Conservation (phyloP, 2,888 invertebrate genomes). For the Cheilosia scutellata region DNA sequence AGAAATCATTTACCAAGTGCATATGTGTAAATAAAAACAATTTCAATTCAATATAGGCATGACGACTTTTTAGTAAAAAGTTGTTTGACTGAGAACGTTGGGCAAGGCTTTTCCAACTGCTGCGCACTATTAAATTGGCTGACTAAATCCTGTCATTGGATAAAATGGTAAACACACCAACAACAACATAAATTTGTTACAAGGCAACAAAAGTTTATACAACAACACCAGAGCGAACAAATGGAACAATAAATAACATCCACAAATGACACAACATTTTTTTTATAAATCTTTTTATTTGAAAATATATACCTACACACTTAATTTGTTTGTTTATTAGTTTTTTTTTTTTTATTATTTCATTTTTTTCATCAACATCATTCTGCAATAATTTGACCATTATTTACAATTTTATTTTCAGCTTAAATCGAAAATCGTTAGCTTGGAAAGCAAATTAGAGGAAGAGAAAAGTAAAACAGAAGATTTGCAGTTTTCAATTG, state of each 20-base stretch:
- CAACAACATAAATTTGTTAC: slow-evolving; percentile 82
- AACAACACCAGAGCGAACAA: neutral
- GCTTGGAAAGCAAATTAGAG: slow-evolving; percentile 88
- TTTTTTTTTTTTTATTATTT: slow-evolving; percentile 52
- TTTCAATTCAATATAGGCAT: slow-evolving; percentile 76
- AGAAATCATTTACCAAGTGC: neutral
- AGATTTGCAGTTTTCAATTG: slow-evolving; percentile 95
- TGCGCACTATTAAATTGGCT: slow-evolving; percentile 81
- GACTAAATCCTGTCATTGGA: slow-evolving; percentile 81
- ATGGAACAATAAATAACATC: slow-evolving; percentile 1
- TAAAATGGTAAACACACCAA: slow-evolving; percentile 82
- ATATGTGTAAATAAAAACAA: slow-evolving; percentile 38
- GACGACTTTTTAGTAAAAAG: slow-evolving; percentile 80
- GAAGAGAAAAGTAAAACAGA: slow-evolving; percentile 93
- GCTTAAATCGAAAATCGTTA: slow-evolving; percentile 86
- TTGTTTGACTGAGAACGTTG: slow-evolving; percentile 82
- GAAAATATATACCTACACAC: slow-evolving; percentile 20
- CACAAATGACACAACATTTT: slow-evolving; percentile 3
- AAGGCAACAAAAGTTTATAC: neutral
- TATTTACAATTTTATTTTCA: slow-evolving; percentile 77
- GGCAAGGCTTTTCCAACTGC: slow-evolving; percentile 81
- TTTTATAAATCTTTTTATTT: slow-evolving; percentile 5
- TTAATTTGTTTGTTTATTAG: slow-evolving; percentile 3
- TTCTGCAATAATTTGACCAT: slow-evolving; percentile 1
- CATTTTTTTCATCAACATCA: slow-evolving; percentile 30